phyloP scores from a whole-genome alignment of 2,797 vertebrate genomes.

The Pogoniulus pusillus region DNA sequence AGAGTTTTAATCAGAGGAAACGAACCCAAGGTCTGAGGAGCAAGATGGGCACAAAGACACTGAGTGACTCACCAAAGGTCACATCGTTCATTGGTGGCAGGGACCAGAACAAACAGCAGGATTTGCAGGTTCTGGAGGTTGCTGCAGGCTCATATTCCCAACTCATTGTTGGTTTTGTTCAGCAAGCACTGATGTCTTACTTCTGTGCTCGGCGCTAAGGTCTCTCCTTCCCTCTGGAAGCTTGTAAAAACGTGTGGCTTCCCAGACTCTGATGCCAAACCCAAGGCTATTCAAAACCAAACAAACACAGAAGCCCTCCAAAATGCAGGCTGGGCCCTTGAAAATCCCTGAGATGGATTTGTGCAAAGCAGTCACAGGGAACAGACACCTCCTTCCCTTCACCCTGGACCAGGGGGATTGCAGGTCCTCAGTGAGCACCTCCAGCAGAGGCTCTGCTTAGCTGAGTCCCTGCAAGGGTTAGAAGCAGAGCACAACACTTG shows the following conservation, averaged over 20 bases:
- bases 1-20: neutral
- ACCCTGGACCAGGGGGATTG: rapidly evolving
- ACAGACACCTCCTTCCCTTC: neutral
- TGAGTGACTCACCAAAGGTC: neutral
- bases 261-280: neutral
- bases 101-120: neutral
- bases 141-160: neutral
- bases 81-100: neutral
- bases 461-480: rapidly evolving
- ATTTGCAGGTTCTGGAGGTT: neutral
- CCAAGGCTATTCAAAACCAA: conserved; percentile 1
- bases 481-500: neutral
- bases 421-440: rapidly evolving
- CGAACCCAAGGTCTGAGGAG: neutral
- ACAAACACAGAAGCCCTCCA: neutral
- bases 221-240: neutral
- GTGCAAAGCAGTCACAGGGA: rapidly evolving
- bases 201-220: neutral
- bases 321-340: neutral
- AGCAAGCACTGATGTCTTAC: neutral
- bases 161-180: neutral
- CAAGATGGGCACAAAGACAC: neutral
- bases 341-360: neutral
- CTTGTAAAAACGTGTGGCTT: neutral
- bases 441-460: neutral